Percentiles rank a stretch among this genome's conserved stretches.
Conservation (phyloP, 2,797 vertebrate genomes). For the Anableps anableps region DNA sequence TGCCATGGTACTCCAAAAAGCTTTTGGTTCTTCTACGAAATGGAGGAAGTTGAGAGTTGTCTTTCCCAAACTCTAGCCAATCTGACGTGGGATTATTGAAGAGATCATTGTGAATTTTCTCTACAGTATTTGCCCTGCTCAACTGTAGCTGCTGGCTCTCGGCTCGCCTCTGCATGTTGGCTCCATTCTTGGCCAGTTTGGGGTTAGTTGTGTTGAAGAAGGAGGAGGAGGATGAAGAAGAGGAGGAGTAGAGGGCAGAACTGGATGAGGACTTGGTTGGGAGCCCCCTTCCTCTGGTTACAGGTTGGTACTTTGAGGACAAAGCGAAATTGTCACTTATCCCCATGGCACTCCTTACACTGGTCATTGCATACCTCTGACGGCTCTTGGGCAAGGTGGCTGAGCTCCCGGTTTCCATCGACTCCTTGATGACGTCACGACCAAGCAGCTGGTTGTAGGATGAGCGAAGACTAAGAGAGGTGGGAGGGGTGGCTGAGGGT, state of each 20-base stretch:
- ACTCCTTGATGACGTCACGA: constrained; percentile 84
- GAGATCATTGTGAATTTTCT: constrained; percentile 78
- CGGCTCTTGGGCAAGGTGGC: constrained; percentile 91
- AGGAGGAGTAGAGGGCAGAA: constrained; percentile 87
- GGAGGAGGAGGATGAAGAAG: constrained; percentile 75
- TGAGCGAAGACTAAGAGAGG: constrained; percentile 91
- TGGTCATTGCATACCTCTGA: constrained; percentile 91
- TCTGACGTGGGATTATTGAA: constrained; percentile 85
- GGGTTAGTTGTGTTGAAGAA: constrained; percentile 86
- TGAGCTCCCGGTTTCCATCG: constrained; percentile 83
- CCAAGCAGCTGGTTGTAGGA: constrained; percentile 95
- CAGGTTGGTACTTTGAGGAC: constrained; percentile 67
- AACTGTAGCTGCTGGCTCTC: constrained; percentile 92
- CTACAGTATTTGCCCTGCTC: constrained; percentile 84
- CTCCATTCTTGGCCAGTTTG: constrained; percentile 96
- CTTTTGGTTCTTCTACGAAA: constrained; percentile 91
- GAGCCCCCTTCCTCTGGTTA: constrained; percentile 73
- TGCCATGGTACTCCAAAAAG: constrained; percentile 91
- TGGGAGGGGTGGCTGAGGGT: constrained; percentile 85
- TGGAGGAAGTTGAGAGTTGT: constrained; percentile 84
- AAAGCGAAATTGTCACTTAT: constrained; percentile 83
- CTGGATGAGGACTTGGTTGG: constrained; percentile 83
- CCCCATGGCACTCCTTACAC: constrained; percentile 91
- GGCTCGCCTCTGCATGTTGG: constrained; percentile 95
- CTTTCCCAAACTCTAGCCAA: constrained; percentile 89